Percentiles rank a stretch among this genome's conserved stretches.
phyloP scores from a whole-genome alignment of 2,888 invertebrate genomes.

The Callimorpha dominula region DNA sequence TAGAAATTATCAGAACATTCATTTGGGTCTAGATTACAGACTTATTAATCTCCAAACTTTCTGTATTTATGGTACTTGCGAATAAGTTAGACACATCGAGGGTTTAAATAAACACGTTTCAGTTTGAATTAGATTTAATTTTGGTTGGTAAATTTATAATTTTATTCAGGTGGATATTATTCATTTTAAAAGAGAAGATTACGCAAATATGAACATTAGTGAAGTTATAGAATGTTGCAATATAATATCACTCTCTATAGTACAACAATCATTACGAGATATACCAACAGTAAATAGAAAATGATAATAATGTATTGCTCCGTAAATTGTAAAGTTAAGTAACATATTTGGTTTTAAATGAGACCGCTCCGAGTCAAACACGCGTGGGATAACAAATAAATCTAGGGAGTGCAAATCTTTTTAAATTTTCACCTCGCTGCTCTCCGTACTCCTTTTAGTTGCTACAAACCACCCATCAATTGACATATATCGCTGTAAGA shows the following conservation, averaged over 20 bases:
- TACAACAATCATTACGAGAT: too few relatives aligned
- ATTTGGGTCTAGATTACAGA: constrained; percentile 34
- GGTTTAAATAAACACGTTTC: constrained; percentile 20
- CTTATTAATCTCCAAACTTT: constrained; percentile 42
- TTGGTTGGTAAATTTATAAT: neutral
- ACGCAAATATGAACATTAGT: too few relatives aligned
- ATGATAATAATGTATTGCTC: too few relatives aligned
- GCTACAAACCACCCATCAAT: neutral
- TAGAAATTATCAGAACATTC: constrained; percentile 35
- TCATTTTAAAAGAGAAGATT: neutral
- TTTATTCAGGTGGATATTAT: neutral
- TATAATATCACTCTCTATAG: too few relatives aligned
- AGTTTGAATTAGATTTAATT: neutral
- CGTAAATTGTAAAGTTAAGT: too few relatives aligned
- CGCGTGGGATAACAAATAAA: constrained; percentile 63
- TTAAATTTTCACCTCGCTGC: constrained; percentile 32
- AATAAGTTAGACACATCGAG: constrained; percentile 30
- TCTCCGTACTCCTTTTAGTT: constrained; percentile 10
- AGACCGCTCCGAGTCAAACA: constrained; percentile 50
- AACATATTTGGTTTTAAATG: constrained; percentile 48
- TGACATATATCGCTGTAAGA: neutral
- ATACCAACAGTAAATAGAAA: too few relatives aligned
- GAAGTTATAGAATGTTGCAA: neutral
- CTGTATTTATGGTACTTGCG: constrained; percentile 42
- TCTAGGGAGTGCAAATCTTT: constrained; percentile 63